Percentiles rank a stretch among this genome's conserved stretches.
phyloP scores from a whole-genome alignment of 2,888 invertebrate species.

The Augiades crinisus region DNA sequence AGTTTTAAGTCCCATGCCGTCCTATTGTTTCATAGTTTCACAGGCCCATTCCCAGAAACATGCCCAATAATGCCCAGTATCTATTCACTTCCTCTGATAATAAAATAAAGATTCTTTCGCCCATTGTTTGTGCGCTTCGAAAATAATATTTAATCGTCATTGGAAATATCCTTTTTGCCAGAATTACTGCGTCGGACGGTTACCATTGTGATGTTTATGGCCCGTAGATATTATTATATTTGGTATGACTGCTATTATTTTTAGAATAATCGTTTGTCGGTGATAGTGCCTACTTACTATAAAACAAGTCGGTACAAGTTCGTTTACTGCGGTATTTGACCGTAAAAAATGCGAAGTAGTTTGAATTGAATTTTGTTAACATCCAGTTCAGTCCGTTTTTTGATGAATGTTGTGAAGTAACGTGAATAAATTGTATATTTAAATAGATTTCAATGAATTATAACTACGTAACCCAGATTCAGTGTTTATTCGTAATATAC shows the following conservation, averaged over 20 bases:
- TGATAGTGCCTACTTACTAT: slow-evolving; percentile 27
- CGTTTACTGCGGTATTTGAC: neutral
- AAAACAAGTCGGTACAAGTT: slow-evolving; percentile 2
- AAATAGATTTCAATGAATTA: too few relatives aligned
- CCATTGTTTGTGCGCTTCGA: slow-evolving; percentile 64
- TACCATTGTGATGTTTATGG: slow-evolving; percentile 64
- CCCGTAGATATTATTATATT: slow-evolving; percentile 48
- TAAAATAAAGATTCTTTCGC: slow-evolving; percentile 58
- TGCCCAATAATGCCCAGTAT: slow-evolving; percentile 60
- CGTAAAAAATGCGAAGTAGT: neutral
- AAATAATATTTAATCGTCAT: slow-evolving; percentile 74
- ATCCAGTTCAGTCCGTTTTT: neutral
- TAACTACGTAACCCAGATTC: too few relatives aligned
- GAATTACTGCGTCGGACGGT: slow-evolving; percentile 40
- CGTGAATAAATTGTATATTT: too few relatives aligned
- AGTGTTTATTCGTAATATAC: too few relatives aligned
- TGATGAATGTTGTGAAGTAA: neutral
- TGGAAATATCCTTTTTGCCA: slow-evolving; percentile 51
- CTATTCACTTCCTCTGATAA: slow-evolving; percentile 75
- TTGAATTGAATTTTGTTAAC: neutral
- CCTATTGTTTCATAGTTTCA: slow-evolving; percentile 60
- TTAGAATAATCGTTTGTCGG: slow-evolving; percentile 43
- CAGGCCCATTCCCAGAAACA: slow-evolving; percentile 59
- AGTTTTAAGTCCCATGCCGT: slow-evolving; percentile 41
- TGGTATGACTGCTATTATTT: slow-evolving; percentile 21